Conservation (phyloP, 1,140 invertebrate genomes). For the Metopolophium dirhodum region DNA sequence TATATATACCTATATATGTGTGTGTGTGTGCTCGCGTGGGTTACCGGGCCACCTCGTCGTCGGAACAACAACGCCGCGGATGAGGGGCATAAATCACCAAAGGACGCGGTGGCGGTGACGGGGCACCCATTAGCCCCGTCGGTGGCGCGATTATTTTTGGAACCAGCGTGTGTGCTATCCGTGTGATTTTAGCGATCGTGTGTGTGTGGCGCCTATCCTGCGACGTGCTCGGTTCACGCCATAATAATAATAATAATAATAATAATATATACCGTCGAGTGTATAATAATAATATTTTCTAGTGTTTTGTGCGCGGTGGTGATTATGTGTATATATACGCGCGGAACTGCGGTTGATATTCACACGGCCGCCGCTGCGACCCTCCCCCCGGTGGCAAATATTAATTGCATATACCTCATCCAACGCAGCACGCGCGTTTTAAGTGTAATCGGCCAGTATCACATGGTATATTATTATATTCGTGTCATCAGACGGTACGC, state of each 20-base stretch:
- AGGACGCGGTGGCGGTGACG: neutral
- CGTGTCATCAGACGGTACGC: neutral
- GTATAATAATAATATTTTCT: neutral
- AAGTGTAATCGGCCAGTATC: neutral
- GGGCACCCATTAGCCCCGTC: constrained; percentile 16
- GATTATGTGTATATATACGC: neutral
- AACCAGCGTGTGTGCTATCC: neutral
- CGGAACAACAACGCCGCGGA: neutral
- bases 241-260: neutral
- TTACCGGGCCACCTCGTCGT: neutral
- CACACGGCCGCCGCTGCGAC: neutral
- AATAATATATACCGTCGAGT: neutral
- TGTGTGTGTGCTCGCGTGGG: neutral
- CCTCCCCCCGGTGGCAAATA: neutral
- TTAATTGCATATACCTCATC: neutral
- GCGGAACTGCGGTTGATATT: constrained; percentile 43
- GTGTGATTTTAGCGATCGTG: neutral
- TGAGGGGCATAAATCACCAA: constrained; percentile 13
- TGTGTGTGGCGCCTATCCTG: constrained; percentile 27
- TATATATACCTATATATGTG: too few species aligned
- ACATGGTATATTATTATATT: neutral
- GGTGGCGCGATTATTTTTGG: constrained; percentile 48
- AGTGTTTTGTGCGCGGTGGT: neutral
- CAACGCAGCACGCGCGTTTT: neutral
- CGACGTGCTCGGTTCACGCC: neutral